A percentile compares a stretch with the other conserved stretches of the same genome.
These are phyloP conservation scores for Podarcis lilfordi DNA, from an alignment of 2,797 vertebrate species.

Conservation along the genomic window DNA sequence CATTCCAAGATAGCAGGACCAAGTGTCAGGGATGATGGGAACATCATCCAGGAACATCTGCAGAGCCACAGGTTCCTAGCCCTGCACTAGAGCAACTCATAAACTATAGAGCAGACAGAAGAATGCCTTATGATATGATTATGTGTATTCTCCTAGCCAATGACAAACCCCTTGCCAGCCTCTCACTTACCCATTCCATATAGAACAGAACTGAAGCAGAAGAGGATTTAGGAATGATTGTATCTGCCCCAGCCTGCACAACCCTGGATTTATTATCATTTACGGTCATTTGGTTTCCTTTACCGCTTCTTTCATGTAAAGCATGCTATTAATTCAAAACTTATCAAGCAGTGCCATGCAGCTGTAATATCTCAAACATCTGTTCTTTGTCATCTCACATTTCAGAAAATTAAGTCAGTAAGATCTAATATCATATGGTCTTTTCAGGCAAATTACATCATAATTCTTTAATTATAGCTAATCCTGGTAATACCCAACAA, in stretches of 20 bases:
- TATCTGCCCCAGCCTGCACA: neutral
- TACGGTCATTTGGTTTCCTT: neutral
- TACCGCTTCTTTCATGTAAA: constrained; percentile 24
- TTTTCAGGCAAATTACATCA: constrained; percentile 34
- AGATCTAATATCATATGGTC: neutral
- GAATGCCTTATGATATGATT: neutral
- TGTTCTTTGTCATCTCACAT: constrained; percentile 32
- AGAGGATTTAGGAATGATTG: neutral
- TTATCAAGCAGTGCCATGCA: neutral
- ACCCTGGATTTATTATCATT: neutral
- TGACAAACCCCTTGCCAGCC: neutral
- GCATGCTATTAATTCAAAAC: neutral
- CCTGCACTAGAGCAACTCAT: neutral
- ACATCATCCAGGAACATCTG: no score
- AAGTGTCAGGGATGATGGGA: no score
- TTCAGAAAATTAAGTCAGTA: constrained; percentile 27
- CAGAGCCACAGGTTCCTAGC: neutral
- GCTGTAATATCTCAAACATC: constrained; percentile 1
- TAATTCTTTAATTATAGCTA: constrained; percentile 35
- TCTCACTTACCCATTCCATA: neutral
- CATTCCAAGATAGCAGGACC: no score
- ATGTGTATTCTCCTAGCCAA: neutral
- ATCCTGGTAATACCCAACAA: constrained; percentile 14
- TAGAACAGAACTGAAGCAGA: neutral
- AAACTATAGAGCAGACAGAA: neutral